Evolutionary conservation across 2,113 vertebrate species (phyloP).

Genomic region (Cyanistes caeruleus): DNA sequence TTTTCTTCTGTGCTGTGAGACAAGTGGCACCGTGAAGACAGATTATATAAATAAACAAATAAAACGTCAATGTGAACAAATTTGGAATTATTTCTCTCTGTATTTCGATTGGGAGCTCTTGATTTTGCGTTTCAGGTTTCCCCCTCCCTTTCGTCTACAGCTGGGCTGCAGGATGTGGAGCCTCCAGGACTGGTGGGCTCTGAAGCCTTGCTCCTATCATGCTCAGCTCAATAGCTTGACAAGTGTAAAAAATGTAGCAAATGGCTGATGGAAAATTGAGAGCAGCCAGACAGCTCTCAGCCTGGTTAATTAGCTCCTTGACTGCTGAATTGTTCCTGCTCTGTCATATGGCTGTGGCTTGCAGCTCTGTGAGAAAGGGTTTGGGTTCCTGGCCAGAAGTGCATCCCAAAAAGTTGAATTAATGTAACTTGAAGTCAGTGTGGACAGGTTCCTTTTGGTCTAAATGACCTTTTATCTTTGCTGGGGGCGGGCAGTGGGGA

Average conservation of each 20-base stretch:
- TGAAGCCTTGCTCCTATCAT: neutral
- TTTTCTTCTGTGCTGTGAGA: neutral
- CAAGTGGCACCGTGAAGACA: neutral
- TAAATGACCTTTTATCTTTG: constrained; percentile 46
- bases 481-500: constrained; percentile 2
- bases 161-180: neutral
- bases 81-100: neutral
- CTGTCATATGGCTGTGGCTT: constrained; percentile 21
- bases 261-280: constrained; percentile 68
- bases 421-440: neutral
- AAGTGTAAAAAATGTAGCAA: constrained; percentile 70
- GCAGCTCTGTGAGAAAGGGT: constrained; percentile 23
- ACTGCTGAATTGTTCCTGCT: constrained; percentile 63
- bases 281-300: constrained; percentile 60
- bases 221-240: constrained; percentile 49
- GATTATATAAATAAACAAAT: neutral
- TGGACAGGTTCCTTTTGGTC: neutral
- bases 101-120: neutral
- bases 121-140: neutral
- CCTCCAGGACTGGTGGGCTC: neutral
- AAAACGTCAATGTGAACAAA: neutral
- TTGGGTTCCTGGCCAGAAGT: constrained; percentile 15
- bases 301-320: constrained; percentile 66
- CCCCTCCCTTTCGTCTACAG: neutral
- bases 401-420: constrained; percentile 16